phyloP scores from a whole-genome alignment of 2,888 invertebrate species.

The Hyalella azteca region DNA sequence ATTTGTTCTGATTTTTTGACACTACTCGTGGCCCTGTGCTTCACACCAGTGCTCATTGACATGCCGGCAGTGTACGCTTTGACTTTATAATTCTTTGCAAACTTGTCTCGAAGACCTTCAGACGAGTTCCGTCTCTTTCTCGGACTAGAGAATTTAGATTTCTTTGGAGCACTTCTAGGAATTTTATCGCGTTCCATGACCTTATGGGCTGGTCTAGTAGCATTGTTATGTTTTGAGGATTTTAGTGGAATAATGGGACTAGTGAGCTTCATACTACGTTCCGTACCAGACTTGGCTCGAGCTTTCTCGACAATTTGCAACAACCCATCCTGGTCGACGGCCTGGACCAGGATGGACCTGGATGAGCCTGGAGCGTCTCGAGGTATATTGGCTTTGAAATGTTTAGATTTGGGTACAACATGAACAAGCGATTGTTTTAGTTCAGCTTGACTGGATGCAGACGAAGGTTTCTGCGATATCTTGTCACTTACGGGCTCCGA shows the following conservation, averaged over 20 bases:
- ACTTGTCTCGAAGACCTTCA: background rate
- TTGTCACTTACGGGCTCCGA: no score
- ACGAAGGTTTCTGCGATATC: no score
- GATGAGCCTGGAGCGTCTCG: background rate
- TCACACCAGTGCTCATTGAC: no score
- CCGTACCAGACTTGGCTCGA: background rate
- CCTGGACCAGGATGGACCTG: background rate
- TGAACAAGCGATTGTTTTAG: no score
- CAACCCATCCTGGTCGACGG: background rate
- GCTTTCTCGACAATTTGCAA: background rate
- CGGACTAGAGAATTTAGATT: background rate
- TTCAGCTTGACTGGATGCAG: no score
- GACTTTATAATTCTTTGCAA: background rate
- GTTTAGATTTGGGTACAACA: background rate
- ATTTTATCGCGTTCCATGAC: background rate
- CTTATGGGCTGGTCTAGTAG: background rate
- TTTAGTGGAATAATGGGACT: background rate
- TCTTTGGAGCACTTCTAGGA: no score
- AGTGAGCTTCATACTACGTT: background rate
- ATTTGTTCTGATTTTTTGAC: no score
- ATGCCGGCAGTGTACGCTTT: background rate
- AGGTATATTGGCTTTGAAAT: background rate
- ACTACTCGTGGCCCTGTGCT: no score
- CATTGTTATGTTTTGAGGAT: background rate
- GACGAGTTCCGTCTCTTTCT: background rate